A percentile compares a stretch with the other conserved stretches of the same genome.
Evolutionary conservation across 2,888 invertebrate species (phyloP).

Genomic region (Galerucella nymphaeae): DNA sequence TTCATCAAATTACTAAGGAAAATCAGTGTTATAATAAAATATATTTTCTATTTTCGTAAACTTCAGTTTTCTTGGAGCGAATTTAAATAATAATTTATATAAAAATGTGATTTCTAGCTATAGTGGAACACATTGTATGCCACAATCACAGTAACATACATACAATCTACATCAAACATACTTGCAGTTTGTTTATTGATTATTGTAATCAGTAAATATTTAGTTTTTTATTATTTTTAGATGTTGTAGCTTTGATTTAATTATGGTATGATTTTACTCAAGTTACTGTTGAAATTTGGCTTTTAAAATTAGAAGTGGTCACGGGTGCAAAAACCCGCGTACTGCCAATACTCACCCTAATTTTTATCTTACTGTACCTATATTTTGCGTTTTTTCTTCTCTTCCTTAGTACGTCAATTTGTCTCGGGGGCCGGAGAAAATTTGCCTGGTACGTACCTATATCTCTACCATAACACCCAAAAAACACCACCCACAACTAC

Average conservation of each 20-base stretch:
- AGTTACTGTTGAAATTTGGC: conserved; percentile 63
- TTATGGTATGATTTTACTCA: conserved; percentile 56
- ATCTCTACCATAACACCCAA: conserved; percentile 64
- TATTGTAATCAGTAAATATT: conserved; percentile 60
- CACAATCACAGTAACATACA: conserved; percentile 64
- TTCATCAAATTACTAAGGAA: too few relatives aligned
- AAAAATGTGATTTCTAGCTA: conserved; percentile 13
- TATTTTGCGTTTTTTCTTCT: conserved; percentile 67
- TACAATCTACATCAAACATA: conserved; percentile 64
- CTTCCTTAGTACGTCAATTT: conserved; percentile 68
- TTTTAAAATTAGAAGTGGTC: conserved; percentile 45
- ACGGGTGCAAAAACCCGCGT: conserved; percentile 31
- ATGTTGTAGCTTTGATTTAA: conserved; percentile 63
- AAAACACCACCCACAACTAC: conserved; percentile 64
- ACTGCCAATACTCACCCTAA: conserved; percentile 50
- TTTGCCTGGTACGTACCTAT: conserved; percentile 67
- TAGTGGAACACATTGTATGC: conserved; percentile 44
- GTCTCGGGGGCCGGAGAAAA: conserved; percentile 68
- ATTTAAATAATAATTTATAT: background rate
- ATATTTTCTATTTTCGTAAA: too few relatives aligned
- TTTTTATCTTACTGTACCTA: conserved; percentile 65
- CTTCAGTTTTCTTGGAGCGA: background rate
- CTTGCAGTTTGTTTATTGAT: conserved; percentile 60
- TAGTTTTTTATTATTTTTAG: conserved; percentile 61
- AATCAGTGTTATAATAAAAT: too few relatives aligned